Evolutionary conservation across 2,797 vertebrate genomes (phyloP), one percentile per base, ranked within the genome.

Genomic region (Centroberyx gerrardi): DNA sequence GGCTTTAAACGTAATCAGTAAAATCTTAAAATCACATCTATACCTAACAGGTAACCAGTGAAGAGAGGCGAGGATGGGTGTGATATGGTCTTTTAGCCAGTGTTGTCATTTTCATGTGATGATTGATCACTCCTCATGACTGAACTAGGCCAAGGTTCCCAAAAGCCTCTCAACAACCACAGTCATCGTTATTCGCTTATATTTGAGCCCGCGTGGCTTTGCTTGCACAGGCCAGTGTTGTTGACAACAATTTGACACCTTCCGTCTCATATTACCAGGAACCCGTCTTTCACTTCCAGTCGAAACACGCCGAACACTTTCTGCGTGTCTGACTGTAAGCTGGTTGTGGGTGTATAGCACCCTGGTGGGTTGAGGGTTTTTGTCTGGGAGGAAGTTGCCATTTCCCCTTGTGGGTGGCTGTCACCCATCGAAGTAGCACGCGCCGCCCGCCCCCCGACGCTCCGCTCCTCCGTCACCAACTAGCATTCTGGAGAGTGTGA

Each of bases 401-500:
- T 75, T 82, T 75, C 78, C 48, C 58, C 58, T 56, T 71, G 78
- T 18, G 63, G 64, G 51, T 6, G 48, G 9, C 62, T 76, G 36
- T 64, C 0, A 17, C 27, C 44, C 69, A 60, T 66, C 74, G 52
- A 77, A 71, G 77, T 71, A 48, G 33, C 17, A 8, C 46, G 61
- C 3, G 0, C 13, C 0, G 8, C 60, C 68, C 31, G 22, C 22
- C 22, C 22, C 29, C 58, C 5, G 8, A 18, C 9, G 14, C 31
- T 44, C 12, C 15, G 9, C 22, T 73, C 33, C 55, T 67, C 9
- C 46, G 22, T 22, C 22, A 22, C 22, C 17, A 63, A 6, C 76
- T 56, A 36, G 55, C 18, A 4, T 36, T 52, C 0, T 22, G 22
- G 22, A 49, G 65, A 66, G 9, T 29, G 22, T 52, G 51, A 61